A percentile compares a stretch with the other conserved stretches of the same genome.
phyloP scores from a whole-genome alignment of 2,113 vertebrate genomes.

The Nothoprocta pentlandii region DNA sequence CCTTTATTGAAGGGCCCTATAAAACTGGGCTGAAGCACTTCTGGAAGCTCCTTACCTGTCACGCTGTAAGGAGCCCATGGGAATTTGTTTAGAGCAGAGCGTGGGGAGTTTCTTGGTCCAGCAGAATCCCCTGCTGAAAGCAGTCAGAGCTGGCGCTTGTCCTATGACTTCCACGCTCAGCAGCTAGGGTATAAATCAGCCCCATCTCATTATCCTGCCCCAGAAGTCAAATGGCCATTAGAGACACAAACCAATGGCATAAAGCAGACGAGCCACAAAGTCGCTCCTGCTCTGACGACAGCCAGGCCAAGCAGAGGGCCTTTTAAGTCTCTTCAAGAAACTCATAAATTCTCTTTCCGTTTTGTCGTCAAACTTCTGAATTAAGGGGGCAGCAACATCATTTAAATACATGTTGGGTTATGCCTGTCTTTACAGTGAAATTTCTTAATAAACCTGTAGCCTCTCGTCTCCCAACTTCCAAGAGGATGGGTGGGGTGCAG shows the following conservation, averaged over 20 bases:
- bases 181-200: not conserved
- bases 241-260: not conserved
- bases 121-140: slow-evolving; percentile 23
- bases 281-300: not conserved
- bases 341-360: not conserved
- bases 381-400: not conserved
- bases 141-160: not conserved
- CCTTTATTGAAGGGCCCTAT: not conserved
- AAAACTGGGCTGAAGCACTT: not conserved
- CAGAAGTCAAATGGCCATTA: not conserved
- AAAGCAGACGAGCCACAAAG: not conserved
- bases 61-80: not conserved
- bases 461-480: not conserved
- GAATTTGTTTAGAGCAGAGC: not conserved
- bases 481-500: not conserved
- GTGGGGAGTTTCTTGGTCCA: not conserved
- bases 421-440: not conserved
- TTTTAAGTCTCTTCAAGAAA: not conserved
- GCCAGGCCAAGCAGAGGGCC: not conserved
- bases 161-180: not conserved
- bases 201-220: not conserved
- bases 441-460: not conserved
- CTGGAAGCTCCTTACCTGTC: not conserved
- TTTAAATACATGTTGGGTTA: not conserved
- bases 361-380: not conserved